Evolutionary conservation across 23 tunicate genomes (phyloP).

Genomic region (Trididemnum nubilum): DNA sequence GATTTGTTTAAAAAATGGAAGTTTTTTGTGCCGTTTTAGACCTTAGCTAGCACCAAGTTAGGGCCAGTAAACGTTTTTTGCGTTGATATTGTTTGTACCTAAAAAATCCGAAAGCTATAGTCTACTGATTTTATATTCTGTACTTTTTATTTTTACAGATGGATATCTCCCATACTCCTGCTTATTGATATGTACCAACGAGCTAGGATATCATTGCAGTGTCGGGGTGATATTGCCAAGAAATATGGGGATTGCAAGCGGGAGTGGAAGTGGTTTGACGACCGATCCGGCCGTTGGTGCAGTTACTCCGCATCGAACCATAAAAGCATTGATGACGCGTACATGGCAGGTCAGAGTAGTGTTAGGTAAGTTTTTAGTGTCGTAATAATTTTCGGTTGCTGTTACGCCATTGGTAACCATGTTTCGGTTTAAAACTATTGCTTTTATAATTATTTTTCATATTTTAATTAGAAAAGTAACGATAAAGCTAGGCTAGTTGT

Average conservation of each 20-base stretch:
- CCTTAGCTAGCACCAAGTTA: no score
- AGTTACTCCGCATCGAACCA: slow-evolving; percentile 77
- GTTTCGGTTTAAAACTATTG: background rate
- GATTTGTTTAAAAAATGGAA: no score
- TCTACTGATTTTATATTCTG: no score
- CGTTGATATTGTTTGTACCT: no score
- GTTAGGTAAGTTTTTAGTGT: slow-evolving; percentile 49
- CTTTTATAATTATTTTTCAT: background rate
- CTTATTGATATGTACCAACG: slow-evolving; percentile 84
- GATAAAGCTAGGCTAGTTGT: no score
- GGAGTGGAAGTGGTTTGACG: slow-evolving; percentile 99
- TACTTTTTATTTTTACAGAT: slow-evolving; percentile 54
- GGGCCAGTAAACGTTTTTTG: no score
- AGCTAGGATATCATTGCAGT: slow-evolving; percentile 49
- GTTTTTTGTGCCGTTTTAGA: no score
- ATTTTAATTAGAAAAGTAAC: no score
- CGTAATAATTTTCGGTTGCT: no score
- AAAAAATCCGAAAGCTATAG: no score
- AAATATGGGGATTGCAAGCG: slow-evolving; percentile 36
- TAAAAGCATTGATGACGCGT: slow-evolving; percentile 88
- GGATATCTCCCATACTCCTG: slow-evolving; percentile 80
- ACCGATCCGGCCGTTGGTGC: slow-evolving; percentile 88
- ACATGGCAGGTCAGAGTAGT: slow-evolving; percentile 59
- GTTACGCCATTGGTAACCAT: no score
- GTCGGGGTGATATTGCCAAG: slow-evolving; percentile 32